Evolutionary conservation across 2,888 invertebrate genomes (phyloP).

Genomic region (Nudaria mundana): DNA sequence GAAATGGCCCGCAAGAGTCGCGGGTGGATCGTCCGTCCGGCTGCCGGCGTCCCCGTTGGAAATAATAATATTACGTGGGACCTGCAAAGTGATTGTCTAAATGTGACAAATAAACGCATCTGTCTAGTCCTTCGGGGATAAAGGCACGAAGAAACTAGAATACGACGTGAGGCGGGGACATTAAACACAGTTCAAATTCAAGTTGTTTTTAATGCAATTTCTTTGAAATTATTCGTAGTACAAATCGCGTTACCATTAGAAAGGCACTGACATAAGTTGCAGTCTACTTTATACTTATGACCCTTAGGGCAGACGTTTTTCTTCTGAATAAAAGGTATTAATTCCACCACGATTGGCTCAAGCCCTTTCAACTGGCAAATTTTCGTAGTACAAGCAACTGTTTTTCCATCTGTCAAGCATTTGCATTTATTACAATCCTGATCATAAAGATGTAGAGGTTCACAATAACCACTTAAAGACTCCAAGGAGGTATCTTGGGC

Average conservation of each 20-base stretch:
- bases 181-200: too few relatives aligned
- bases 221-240: slow-evolving; percentile 46
- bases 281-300: slow-evolving; percentile 52
- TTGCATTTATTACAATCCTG: slow-evolving; percentile 55
- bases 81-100: too few relatives aligned
- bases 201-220: too few relatives aligned
- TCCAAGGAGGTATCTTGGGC: slow-evolving; percentile 16
- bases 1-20: too few relatives aligned
- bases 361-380: slow-evolving; percentile 21
- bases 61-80: too few relatives aligned
- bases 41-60: too few relatives aligned
- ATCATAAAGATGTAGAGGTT: slow-evolving; percentile 50
- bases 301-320: slow-evolving; percentile 46
- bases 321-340: slow-evolving; percentile 49
- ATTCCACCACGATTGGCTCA: slow-evolving; percentile 30
- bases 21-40: too few relatives aligned
- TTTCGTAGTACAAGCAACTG: slow-evolving; percentile 45
- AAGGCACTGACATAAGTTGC: slow-evolving; percentile 62
- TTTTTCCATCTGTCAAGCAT: slow-evolving; percentile 55
- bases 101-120: too few relatives aligned
- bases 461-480: slow-evolving; percentile 54
- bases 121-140: too few relatives aligned
- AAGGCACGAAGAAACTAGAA: too few relatives aligned
- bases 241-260: slow-evolving; percentile 61
- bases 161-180: too few relatives aligned